Evolutionary conservation across 2,888 invertebrate species (phyloP), one percentile per base, ranked within the genome.

Genomic region (Marronus borbonicus): DNA sequence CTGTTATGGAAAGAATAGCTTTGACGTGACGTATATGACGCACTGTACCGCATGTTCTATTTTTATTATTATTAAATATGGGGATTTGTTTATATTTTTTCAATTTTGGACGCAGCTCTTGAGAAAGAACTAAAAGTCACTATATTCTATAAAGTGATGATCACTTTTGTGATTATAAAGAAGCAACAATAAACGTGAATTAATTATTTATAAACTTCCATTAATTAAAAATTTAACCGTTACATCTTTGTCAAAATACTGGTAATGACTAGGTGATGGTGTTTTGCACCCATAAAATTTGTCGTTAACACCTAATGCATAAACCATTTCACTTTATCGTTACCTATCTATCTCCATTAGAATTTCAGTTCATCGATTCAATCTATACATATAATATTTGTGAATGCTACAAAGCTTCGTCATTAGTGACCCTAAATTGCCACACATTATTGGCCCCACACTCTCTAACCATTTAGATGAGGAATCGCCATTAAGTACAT

Each of bases 351-450:
- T 17, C 17, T 17, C 55, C 4, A 55, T 55, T 55, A 17, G 17
- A 55, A 55, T n/a, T 55, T n/a, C 44, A 44, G 44, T 55, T 14
- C 55, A 55, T 17, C 17, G 0, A 55, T 55, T 55, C 5, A 2
- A 17, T 55, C 14, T 3, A 3, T 55, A 55, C 17, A 55, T 17
- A n/a, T 10, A n/a, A 50, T 55, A 17, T 5, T n/a, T 17, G 55
- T 3, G 17, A n/a, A 7, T 17, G 14, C 17, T n/a, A 5, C 55
- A 55, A 55, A 4, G 17, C 17, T 55, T n/a, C 1, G 28, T 28
- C 49, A 68, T 68, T 49, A 68, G 49, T 50, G 50, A 50, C 66
- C 14, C 24, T 65, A 36, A 65, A 39, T 39, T 65, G n/a, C n/a
- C 36, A 1, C 24, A 65, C 65, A 65, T 50, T 49, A 68, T 68